A percentile compares a stretch with the other conserved stretches of the same genome.
These are phyloP conservation scores for Leucophenga maculata DNA, from an alignment of 2,888 invertebrate species.

Conservation along the genomic window DNA sequence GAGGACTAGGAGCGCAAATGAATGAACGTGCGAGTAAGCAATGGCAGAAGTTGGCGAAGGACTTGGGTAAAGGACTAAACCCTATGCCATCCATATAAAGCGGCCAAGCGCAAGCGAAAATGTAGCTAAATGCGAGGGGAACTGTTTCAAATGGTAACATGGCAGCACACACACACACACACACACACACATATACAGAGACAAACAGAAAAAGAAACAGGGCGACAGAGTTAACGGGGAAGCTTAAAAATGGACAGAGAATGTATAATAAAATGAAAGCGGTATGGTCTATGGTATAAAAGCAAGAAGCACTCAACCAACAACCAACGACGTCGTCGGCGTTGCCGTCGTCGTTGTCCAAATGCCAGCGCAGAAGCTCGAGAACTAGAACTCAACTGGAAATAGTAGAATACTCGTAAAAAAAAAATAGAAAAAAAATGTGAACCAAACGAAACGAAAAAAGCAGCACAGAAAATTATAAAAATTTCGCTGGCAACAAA, in stretches of 20 bases:
- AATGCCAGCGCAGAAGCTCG: conserved; percentile 18
- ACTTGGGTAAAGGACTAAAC: conserved; percentile 29
- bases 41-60: not conserved
- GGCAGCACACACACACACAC: not conserved
- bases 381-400: conserved; percentile 41
- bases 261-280: not conserved
- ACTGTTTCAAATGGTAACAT: not conserved
- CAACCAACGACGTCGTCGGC: too few relatives aligned
- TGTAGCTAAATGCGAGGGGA: conserved; percentile 3
- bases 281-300: too few relatives aligned
- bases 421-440: conserved; percentile 30
- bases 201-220: too few relatives aligned
- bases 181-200: conserved; percentile 10
- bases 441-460: not conserved
- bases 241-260: conserved; percentile 10
- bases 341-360: not conserved
- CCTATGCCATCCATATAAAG: too few relatives aligned
- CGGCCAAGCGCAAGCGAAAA: too few relatives aligned
- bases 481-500: conserved; percentile 13
- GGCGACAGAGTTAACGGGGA: too few relatives aligned
- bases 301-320: too few relatives aligned
- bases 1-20: too few relatives aligned
- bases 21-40: not conserved
- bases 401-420: conserved; percentile 46
- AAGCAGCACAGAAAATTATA: conserved; percentile 26